Evolutionary conservation across 2,888 invertebrate species (phyloP).

Genomic region (Sialis fuliginosa): DNA sequence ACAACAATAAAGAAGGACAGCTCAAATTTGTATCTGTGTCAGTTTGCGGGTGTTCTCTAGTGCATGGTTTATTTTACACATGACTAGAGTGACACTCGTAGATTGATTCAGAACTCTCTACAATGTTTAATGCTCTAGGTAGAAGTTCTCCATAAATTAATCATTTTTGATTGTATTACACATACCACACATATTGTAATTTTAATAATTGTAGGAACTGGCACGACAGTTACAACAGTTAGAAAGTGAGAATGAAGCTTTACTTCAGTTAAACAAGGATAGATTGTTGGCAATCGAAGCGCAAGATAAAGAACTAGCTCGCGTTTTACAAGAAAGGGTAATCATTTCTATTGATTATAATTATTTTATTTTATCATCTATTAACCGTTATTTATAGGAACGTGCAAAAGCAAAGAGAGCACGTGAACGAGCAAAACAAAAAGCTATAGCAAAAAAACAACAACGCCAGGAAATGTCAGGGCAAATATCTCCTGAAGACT

Average conservation of each 20-base stretch:
- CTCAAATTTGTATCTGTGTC: constrained; percentile 6
- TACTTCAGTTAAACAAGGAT: constrained; percentile 37
- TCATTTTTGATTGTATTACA: neutral
- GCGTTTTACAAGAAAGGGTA: constrained; percentile 50
- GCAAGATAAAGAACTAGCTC: constrained; percentile 61
- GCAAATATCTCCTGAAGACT: constrained; percentile 22
- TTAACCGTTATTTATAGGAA: constrained; percentile 27
- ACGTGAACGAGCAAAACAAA: constrained; percentile 47
- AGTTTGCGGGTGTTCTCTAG: constrained; percentile 21
- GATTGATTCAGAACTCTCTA: constrained; percentile 10
- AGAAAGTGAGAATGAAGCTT: constrained; percentile 45
- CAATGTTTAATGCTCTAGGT: too few relatives aligned
- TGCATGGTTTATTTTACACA: constrained; percentile 18
- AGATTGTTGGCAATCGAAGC: constrained; percentile 58
- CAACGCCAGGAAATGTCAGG: constrained; percentile 20
- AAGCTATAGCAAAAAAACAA: constrained; percentile 33
- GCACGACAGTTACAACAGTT: constrained; percentile 60
- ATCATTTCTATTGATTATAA: constrained; percentile 2
- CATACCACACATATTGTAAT: neutral
- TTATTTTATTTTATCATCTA: neutral
- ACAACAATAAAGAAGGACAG: neutral
- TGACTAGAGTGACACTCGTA: constrained; percentile 31
- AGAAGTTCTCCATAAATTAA: neutral
- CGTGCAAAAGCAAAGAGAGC: constrained; percentile 50
- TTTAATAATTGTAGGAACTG: constrained; percentile 33